Evolutionary conservation across 2,888 invertebrate genomes (phyloP).

Genomic region (Saturnia japonica): DNA sequence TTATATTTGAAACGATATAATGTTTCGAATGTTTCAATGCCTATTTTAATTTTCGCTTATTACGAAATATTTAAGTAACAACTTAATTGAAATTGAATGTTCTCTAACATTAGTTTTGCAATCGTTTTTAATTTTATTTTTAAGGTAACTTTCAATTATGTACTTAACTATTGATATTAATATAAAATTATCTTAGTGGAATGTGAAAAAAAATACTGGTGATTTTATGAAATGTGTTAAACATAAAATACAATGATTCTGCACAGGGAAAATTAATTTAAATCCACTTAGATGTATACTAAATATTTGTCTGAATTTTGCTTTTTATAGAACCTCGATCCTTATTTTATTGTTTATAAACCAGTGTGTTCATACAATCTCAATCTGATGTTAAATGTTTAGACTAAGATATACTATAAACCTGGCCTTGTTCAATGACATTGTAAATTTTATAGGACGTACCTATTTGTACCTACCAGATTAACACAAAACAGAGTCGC

Average conservation of each 20-base stretch:
- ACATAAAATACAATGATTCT: neutral
- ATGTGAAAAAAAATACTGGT: neutral
- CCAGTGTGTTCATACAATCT: neutral
- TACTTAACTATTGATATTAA: neutral
- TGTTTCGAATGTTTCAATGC: conserved; percentile 35
- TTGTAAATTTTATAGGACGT: neutral
- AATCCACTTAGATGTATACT: neutral
- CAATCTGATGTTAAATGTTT: neutral
- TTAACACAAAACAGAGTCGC: neutral
- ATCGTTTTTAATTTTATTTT: neutral
- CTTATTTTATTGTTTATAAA: neutral
- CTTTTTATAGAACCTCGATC: neutral
- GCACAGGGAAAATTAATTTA: neutral
- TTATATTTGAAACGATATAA: conserved; percentile 39
- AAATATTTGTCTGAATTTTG: neutral
- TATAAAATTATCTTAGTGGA: neutral
- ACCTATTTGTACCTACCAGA: neutral
- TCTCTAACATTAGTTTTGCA: neutral
- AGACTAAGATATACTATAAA: neutral
- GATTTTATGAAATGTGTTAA: neutral
- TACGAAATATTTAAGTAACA: neutral
- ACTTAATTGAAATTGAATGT: neutral
- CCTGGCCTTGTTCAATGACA: neutral
- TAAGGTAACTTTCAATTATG: neutral
- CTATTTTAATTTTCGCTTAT: conserved; percentile 3